A percentile compares a stretch with the other conserved stretches of the same genome.
These are phyloP conservation scores for Drosophila asahinai DNA, from an alignment of 1,140 invertebrate genomes.

Conservation along the genomic window DNA sequence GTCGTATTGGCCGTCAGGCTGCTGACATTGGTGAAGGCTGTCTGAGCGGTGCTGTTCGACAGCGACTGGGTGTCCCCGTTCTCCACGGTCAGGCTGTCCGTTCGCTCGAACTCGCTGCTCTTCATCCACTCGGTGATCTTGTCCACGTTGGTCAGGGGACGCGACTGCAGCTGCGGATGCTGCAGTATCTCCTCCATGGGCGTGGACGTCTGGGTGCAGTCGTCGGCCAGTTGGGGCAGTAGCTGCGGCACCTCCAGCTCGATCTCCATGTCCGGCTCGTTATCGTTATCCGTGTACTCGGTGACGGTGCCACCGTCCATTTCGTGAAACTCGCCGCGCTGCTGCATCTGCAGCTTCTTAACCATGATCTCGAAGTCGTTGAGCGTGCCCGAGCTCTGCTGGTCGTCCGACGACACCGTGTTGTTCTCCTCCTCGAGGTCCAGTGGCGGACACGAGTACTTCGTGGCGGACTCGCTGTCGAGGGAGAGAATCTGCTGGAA, in stretches of 20 bases:
- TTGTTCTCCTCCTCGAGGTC: slow-evolving; percentile 74
- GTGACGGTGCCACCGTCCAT: slow-evolving; percentile 60
- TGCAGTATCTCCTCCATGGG: slow-evolving; percentile 79
- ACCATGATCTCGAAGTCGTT: slow-evolving; percentile 76
- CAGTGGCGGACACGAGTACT: slow-evolving; percentile 74
- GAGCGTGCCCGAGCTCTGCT: slow-evolving; percentile 74
- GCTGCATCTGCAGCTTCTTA: slow-evolving; percentile 53
- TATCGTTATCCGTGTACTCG: slow-evolving; percentile 74
- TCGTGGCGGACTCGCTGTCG: slow-evolving; percentile 80
- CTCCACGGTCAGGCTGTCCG: slow-evolving; percentile 77
- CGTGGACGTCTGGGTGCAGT: slow-evolving; percentile 77
- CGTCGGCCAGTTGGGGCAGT: slow-evolving; percentile 65
- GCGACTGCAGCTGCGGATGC: slow-evolving; percentile 64
- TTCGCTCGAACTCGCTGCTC: slow-evolving; percentile 80
- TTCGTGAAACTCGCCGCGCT: slow-evolving; percentile 59
- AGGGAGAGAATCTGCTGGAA: slow-evolving; percentile 82
- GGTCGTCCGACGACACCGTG: slow-evolving; percentile 76
- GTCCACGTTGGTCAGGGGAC: slow-evolving; percentile 64
- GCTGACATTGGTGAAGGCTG: slow-evolving; percentile 71
- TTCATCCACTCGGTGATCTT: slow-evolving; percentile 84
- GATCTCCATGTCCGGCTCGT: slow-evolving; percentile 71
- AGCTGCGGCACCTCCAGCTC: slow-evolving; percentile 77
- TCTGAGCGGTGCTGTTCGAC: slow-evolving; percentile 66
- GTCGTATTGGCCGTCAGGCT: slow-evolving; percentile 74
- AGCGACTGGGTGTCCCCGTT: slow-evolving; percentile 69